Conservation (phyloP, 2,113 vertebrate genomes). For the Forbesichthys papilliferus region DNA sequence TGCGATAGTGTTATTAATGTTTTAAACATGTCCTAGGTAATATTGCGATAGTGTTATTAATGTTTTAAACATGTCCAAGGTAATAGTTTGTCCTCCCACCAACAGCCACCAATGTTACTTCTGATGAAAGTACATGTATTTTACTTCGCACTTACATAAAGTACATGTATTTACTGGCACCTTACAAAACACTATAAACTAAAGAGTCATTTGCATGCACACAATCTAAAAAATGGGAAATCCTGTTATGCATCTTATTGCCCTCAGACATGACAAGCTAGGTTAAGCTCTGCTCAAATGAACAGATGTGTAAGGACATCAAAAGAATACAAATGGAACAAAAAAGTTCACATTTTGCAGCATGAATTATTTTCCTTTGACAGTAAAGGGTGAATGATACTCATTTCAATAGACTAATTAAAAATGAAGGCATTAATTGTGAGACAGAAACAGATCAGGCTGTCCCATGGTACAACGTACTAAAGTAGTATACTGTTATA, state of each 20-base stretch:
- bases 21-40: conserved; percentile 43
- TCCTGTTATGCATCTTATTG: conserved; percentile 43
- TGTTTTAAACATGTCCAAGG: conserved; percentile 42
- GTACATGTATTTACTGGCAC: conserved; percentile 37
- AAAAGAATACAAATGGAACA: conserved; percentile 21
- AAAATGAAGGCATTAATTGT: conserved; percentile 28
- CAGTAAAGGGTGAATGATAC: conserved; percentile 24
- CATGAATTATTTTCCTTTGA: conserved; percentile 28
- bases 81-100: conserved; percentile 51
- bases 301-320: conserved; percentile 33
- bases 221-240: conserved; percentile 40
- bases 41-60: conserved; percentile 30
- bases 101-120: not conserved
- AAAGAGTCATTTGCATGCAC: conserved; percentile 14
- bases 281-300: conserved; percentile 42
- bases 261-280: conserved; percentile 44
- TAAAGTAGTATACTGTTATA: conserved; percentile 58
- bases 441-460: conserved; percentile 27
- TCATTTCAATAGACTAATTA: conserved; percentile 23
- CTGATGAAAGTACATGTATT: not conserved
- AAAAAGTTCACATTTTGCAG: conserved; percentile 6
- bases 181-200: conserved; percentile 24
- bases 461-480: conserved; percentile 26
- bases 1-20: conserved; percentile 33
- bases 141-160: conserved; percentile 21